Evolutionary conservation across 2,888 invertebrate genomes (phyloP), one percentile per base, ranked within the genome.

Genomic region (Amphipyra tragopoginis): DNA sequence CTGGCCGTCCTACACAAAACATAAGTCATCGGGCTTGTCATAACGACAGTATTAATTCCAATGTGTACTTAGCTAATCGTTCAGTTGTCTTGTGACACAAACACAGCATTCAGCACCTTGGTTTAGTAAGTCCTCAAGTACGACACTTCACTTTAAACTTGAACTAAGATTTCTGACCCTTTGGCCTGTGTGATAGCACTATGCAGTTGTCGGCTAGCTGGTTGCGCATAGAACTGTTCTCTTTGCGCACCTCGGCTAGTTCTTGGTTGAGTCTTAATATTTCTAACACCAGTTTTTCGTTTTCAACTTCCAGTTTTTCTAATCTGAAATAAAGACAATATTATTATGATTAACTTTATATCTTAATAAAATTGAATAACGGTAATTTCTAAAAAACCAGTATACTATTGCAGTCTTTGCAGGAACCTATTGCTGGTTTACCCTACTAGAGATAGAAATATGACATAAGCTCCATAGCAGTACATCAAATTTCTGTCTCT

Each of bases 201-300:
- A 97, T 95, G 59, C 96, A 96, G 81, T 96, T 96, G 75, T 96
- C 96, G 21, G 96, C 96, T 38, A 97, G 87, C 71, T 97, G 96
- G 59, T 96, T 95, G 74, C 92, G 80, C 82, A 98, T 95, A 43
- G 97, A 95, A 48, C 96, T 92, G 86, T 98, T 98, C 85, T 98
- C 98, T 75, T 96, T 96, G 83, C 97, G 97, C 45, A 98, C 91
- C 76, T 97, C 96, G 8, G 96, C 91, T 77, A 97, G 95, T 86
- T 97, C 96, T 82, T 97, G 96, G 83, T 97, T 96, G 61, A 97
- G 91, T 71, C 96, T 94, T 73, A 97, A 96, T 62, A 97, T 93
- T 88, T 97, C 97, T 83, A 96, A 94, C 5, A 96, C 94, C 9
- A 98, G 91, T 80, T 97, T 96, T 79, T 97, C 97, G 72, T 97